Conservation (phyloP, 1,140 invertebrate genomes). For the Lepidurus couesii region DNA sequence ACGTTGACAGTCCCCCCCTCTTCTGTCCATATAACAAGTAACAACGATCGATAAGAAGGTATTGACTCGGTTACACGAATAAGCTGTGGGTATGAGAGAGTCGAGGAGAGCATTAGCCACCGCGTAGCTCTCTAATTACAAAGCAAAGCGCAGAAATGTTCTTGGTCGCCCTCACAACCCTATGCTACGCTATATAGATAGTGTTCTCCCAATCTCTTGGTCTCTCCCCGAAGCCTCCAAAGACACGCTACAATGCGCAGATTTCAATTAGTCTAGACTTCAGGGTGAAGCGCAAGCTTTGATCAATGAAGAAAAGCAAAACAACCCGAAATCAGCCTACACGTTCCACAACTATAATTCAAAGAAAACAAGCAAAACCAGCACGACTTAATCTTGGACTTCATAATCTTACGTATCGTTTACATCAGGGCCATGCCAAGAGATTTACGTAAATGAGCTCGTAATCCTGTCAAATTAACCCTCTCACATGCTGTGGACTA, state of each 20-base stretch:
- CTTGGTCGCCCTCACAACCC: not conserved
- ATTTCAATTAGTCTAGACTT: not conserved
- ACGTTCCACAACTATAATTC: too few species aligned
- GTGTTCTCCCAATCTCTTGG: not conserved
- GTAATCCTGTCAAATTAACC: not conserved
- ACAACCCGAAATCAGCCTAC: not conserved
- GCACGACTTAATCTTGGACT: too few species aligned
- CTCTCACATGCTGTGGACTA: not conserved
- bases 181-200: not conserved
- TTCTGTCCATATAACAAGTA: not conserved
- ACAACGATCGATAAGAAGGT: not conserved
- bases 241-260: slow-evolving; percentile 1
- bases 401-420: too few species aligned
- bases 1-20: not conserved
- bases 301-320: not conserved
- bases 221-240: not conserved
- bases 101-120: not conserved
- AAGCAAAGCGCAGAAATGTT: not conserved
- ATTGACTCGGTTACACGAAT: not conserved
- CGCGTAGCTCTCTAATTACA: not conserved
- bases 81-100: not conserved
- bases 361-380: too few species aligned
- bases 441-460: not conserved
- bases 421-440: too few species aligned
- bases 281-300: not conserved